These are phyloP conservation scores for Ceyx margarethae DNA, from an alignment of 2,113 vertebrate species.

Conservation along the genomic window DNA sequence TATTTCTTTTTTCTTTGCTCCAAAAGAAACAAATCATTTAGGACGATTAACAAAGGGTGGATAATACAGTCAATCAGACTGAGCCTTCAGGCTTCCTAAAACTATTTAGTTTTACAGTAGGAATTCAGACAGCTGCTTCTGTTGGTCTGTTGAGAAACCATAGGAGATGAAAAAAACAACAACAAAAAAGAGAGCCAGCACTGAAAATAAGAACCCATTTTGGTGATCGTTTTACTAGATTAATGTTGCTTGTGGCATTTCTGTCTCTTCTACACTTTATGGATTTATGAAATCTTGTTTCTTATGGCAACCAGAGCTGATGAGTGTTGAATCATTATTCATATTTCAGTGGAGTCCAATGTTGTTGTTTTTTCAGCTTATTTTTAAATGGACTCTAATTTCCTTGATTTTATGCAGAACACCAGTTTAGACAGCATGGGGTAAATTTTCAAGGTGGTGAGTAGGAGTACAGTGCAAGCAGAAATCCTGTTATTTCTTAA, in stretches of 20 bases:
- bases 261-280: not conserved
- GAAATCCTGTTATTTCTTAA: constrained; percentile 63
- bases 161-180: not conserved
- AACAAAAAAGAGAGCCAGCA: not conserved
- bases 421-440: not conserved
- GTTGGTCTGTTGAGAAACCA: constrained; percentile 7
- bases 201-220: not conserved
- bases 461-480: constrained; percentile 44
- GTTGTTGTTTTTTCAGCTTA: not conserved
- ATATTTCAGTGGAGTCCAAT: constrained; percentile 12
- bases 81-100: constrained; percentile 20
- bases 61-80: not conserved
- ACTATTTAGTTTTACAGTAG: not conserved
- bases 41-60: constrained; percentile 23
- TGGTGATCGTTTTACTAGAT: constrained; percentile 2
- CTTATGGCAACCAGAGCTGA: constrained; percentile 53
- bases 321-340: constrained; percentile 50
- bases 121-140: constrained; percentile 1
- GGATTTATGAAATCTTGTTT: constrained; percentile 55
- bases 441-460: constrained; percentile 48
- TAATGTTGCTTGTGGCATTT: constrained; percentile 35
- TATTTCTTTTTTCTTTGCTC: not conserved
- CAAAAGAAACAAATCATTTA: constrained; percentile 25
- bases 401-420: constrained; percentile 55
- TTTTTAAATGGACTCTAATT: constrained; percentile 61